Conservation (phyloP, 2,888 invertebrate genomes). For the Papilio elwesi region DNA sequence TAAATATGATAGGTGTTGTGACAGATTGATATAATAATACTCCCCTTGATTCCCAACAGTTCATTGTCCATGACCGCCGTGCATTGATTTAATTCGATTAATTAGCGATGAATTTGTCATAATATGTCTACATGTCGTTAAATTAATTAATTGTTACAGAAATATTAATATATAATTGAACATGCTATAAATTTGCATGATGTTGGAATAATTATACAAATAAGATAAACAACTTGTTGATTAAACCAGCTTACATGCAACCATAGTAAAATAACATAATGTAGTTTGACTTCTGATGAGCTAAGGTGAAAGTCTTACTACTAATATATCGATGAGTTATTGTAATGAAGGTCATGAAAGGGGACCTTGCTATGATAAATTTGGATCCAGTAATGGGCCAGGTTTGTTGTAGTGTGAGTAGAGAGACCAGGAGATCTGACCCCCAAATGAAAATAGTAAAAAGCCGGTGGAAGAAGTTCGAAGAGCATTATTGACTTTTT, state of each 20-base stretch:
- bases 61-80: too few species aligned
- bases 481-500: too few species aligned
- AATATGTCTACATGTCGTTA: background rate
- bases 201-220: background rate
- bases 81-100: background rate
- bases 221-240: background rate
- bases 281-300: background rate
- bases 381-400: too few species aligned
- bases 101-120: background rate
- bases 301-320: background rate
- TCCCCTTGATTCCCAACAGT: too few species aligned
- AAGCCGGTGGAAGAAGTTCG: too few species aligned
- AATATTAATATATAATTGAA: slow-evolving; percentile 5
- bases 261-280: background rate
- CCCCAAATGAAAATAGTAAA: too few species aligned
- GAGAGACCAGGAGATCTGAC: too few species aligned
- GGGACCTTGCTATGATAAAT: too few species aligned
- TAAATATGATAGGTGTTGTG: too few species aligned
- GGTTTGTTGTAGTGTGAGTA: too few species aligned
- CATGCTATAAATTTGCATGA: background rate
- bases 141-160: background rate
- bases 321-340: background rate
- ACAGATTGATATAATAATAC: too few species aligned
- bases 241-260: background rate
- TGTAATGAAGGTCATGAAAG: background rate